Base-by-base conservation (phyloP, 2,797 vertebrate species). In the Microcaecilia unicolor region DNA sequence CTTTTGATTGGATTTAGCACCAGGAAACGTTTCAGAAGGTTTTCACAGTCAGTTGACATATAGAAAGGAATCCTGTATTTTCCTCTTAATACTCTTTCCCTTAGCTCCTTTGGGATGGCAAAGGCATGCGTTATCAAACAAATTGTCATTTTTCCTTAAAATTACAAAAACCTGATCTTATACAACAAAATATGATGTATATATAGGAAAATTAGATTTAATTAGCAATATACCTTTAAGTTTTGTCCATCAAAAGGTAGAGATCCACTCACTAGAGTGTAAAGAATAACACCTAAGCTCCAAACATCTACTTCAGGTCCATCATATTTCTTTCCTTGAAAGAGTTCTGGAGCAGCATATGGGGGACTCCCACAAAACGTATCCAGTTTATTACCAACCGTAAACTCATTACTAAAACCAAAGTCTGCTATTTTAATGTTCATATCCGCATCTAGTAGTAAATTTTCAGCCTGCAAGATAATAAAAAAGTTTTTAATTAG, bases 11-110 rank as follows among this genome's bases (percentile, higher is more conserved):
- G 94, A 69, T 98, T 99, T 65, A 99, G 90, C 78, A 99, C 94
- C 76, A 99, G 79, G 74, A 99, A 99, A 56, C 93, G 91, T 53
- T 98, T 98, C 34, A 98, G 95, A 39, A 99, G 92, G 78, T 97
- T 98, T 86, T 99, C 95, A 70, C 95, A 99, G 85, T 99, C 95
- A 24, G 95, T 99, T 60, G 95, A 99, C 95, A 99, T 99, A 83
- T 98, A 99, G 84, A 99, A 99, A 20, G 95, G 94, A 70, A 99
- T 98, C 52, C 95, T 83, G 72, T 99, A 99, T 76, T 99, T 99
- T 22, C 95, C 95, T 40, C 94, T 75, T 28, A 99, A 81, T n/a
- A 99, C 95, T 15, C 94, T 83, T 58, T 98, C 94, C 44, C 95
- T 84, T 46, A 98, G 76, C 78, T 99, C 94, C 95, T 99, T n/a